Evolutionary conservation across 2,113 vertebrate genomes (phyloP), one percentile per base, ranked within the genome.

Genomic region (Phocoena sinus): DNA sequence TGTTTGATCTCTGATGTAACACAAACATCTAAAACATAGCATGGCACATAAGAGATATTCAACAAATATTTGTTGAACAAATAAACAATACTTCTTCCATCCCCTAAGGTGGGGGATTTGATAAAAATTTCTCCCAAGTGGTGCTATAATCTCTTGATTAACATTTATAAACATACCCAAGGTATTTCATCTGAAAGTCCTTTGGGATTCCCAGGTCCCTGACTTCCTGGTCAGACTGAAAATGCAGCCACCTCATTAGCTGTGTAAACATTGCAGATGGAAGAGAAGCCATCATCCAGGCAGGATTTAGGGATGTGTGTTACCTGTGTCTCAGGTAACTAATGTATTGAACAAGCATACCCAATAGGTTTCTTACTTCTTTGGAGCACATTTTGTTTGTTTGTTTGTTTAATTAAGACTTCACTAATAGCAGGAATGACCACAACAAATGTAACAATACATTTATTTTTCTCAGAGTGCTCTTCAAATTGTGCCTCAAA

Each of bases 41-140:
- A 58, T 26, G 62, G 62, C 26, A 71, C 68, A 26, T 67, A 88
- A 53, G n/a, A 95, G 84, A 83, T 3, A 62, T 38, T 95, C 91
- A 62, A 76, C 68, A 93, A 85, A 93, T 91, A 93, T 65, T 68
- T 93, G 74, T 36, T 76, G 68, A 96, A 60, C 77, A 82, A 86
- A 91, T 60, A 23, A 93, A 67, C 6, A 74, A 77, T 65, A 87
- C n/a, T 89, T 82, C 73, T 11, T 80, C 71, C 23, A 56, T 38
- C 28, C 80, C 62, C 36, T 38, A 58, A 92, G 26, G 31, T 25
- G n/a, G 38, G 56, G 6, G 3, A 58, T 56, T 84, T 50, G 60
- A 60, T 76, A 88, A 83, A 84, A 97, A 50, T 60, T 76, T 93
- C 33, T 74, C 60, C 21, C 68, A 70, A 67, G 23, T 26, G 1